Percentiles rank a stretch among this genome's conserved stretches.
These are phyloP conservation scores for Gryon sp. DNA, from an alignment of 1,140 invertebrate species.

Conservation along the genomic window DNA sequence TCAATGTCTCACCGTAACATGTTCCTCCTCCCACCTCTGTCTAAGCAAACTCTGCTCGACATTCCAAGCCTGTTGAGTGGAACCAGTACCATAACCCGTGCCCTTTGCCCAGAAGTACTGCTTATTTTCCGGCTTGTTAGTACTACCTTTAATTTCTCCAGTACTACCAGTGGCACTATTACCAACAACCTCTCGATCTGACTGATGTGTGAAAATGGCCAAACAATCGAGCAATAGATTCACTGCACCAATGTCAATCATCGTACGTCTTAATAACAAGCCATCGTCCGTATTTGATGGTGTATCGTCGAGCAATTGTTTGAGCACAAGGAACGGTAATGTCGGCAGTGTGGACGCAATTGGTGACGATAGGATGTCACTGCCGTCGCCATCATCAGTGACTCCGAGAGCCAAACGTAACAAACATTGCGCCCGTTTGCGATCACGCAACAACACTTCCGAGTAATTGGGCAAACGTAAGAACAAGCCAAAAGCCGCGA, in stretches of 20 bases:
- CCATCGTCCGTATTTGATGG: conserved; percentile 91
- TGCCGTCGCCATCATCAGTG: conserved; percentile 93
- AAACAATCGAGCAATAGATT: conserved; percentile 91
- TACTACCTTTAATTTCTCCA: conserved; percentile 52
- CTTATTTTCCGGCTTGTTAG: conserved; percentile 83
- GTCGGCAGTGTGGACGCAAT: conserved; percentile 89
- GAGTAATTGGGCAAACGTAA: conserved; percentile 92
- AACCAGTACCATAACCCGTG: conserved; percentile 97
- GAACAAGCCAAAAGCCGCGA: conserved; percentile 93
- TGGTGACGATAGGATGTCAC: conserved; percentile 87
- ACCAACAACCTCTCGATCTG: conserved; percentile 70
- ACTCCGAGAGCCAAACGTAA: conserved; percentile 92
- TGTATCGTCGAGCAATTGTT: conserved; percentile 88
- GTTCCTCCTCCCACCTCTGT: conserved; percentile 94
- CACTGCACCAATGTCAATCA: conserved; percentile 90
- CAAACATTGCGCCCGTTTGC: conserved; percentile 90
- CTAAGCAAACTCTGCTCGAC: conserved; percentile 94
- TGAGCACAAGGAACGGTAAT: conserved; percentile 89
- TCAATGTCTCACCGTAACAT: conserved; percentile 86
- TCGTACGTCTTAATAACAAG: conserved; percentile 86
- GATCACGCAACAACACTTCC: conserved; percentile 90
- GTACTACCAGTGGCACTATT: conserved; percentile 13
- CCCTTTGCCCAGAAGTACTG: conserved; percentile 97
- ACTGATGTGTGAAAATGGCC: conserved; percentile 93
- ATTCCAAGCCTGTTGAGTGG: conserved; percentile 97